phyloP scores from a whole-genome alignment of 2,797 vertebrate genomes.

The Pachyuromys duprasi region DNA sequence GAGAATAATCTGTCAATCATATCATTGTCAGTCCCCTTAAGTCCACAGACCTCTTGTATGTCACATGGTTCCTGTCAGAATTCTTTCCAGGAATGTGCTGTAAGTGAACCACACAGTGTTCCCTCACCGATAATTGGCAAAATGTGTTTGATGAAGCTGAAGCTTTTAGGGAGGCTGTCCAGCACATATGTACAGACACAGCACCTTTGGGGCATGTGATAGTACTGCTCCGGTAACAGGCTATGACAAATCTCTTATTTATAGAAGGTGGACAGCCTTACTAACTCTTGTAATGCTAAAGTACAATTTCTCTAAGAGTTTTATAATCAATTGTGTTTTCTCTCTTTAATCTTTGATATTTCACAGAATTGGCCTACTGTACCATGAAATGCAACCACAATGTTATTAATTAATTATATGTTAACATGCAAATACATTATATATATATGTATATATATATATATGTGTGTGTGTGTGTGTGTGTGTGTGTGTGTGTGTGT shows the following conservation, averaged over 20 bases:
- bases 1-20: neutral
- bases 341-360: neutral
- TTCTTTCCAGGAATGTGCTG: constrained; percentile 27
- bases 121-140: neutral
- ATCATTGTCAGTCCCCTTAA: neutral
- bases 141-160: constrained; percentile 40
- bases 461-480: too few relatives aligned
- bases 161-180: neutral
- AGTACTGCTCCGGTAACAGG: neutral
- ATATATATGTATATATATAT: neutral
- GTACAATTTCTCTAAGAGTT: constrained; percentile 27
- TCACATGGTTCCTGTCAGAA: constrained; percentile 2
- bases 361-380: neutral
- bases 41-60: neutral
- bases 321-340: neutral
- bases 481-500: too few relatives aligned
- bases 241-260: neutral
- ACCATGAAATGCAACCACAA: neutral
- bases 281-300: neutral
- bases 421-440: too few relatives aligned
- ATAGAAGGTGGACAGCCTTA: neutral
- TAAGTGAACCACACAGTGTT: constrained; percentile 25
- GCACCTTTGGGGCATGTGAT: neutral
- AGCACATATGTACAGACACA: neutral
- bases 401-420: neutral